Evolutionary conservation across 2,888 invertebrate genomes (phyloP), one percentile per base, ranked within the genome.

Genomic region (Prionchulus punctatus): DNA sequence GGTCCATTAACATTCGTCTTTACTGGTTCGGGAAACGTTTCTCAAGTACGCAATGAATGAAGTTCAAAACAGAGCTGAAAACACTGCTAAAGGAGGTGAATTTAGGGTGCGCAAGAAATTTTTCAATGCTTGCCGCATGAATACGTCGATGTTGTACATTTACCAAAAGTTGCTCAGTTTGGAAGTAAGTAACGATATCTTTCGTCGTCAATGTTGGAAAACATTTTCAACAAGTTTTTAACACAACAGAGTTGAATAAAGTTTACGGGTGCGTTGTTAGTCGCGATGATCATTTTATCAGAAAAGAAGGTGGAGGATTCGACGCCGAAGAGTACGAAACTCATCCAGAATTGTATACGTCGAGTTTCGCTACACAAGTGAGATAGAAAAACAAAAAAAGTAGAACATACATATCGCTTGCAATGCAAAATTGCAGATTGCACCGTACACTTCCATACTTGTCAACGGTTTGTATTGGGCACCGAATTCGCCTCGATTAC

Each of bases 391-490:
- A n/a, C n/a, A n/a, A n/a, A n/a, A n/a, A n/a, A n/a, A n/a, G n/a
- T n/a, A n/a, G n/a, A n/a, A n/a, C n/a, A n/a, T n/a, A n/a, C n/a
- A n/a, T n/a, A n/a, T n/a, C n/a, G n/a, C n/a, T n/a, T n/a, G n/a
- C n/a, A n/a, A n/a, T n/a, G n/a, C n/a, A n/a, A n/a, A 18, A 21
- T 60, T 65, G 30, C 70, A 83, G 79, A 87, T 96, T 62, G 94
- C 94, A 0, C 91, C 94, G 0, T 91, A 89, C 71, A 89, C 91
- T 0, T 90, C 91, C 0, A 87, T 90, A 1, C 82, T 96, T 57
- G 79, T 96, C 45, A 96, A 96, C 70, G 89, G 96, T 28, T 94
- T 96, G 66, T 96, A 94, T 74, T 96, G 91, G 90, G 91, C 92
- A 0, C 86, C 90, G 0, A 88, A 86, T 66, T 86, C 90, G 62